These are phyloP conservation scores for Drosophila tristis DNA, from an alignment of 1,140 invertebrate genomes.

Conservation along the genomic window DNA sequence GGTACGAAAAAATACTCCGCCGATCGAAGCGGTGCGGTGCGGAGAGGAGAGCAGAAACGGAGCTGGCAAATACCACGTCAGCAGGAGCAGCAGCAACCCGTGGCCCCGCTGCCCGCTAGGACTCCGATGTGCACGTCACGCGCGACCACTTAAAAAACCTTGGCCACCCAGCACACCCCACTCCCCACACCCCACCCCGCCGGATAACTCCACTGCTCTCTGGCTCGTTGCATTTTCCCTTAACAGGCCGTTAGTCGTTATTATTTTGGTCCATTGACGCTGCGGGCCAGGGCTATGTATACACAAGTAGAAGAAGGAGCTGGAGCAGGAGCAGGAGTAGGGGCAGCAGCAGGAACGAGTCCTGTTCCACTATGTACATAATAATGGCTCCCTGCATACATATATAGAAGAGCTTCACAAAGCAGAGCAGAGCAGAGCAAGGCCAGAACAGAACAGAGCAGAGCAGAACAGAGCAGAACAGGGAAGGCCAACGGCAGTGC, in stretches of 20 bases:
- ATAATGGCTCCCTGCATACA: slow-evolving; percentile 20
- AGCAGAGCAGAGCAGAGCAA: no score
- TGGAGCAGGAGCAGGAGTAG: background rate
- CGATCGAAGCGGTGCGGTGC: slow-evolving; percentile 34
- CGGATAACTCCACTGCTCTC: slow-evolving; percentile 6
- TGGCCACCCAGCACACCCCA: slow-evolving; percentile 49
- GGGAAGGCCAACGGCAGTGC: slow-evolving; percentile 36
- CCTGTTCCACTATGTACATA: slow-evolving; percentile 26
- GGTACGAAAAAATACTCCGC: slow-evolving; percentile 30
- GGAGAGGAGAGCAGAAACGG: slow-evolving; percentile 8
- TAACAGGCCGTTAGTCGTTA: slow-evolving; percentile 82
- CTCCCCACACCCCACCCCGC: background rate
- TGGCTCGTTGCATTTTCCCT: slow-evolving; percentile 69
- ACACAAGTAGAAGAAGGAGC: slow-evolving; percentile 29
- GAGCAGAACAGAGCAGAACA: no score
- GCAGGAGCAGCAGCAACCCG: slow-evolving; percentile 47
- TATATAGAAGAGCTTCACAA: background rate
- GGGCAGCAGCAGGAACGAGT: slow-evolving; percentile 1
- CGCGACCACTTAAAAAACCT: slow-evolving; percentile 83
- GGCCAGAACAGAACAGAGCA: no score
- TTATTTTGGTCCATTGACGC: slow-evolving; percentile 84
- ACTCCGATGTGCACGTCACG: slow-evolving; percentile 67
- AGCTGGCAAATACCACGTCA: slow-evolving; percentile 79
- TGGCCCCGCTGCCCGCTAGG: slow-evolving; percentile 6
- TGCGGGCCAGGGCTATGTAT: slow-evolving; percentile 71